These are phyloP conservation scores for Hyposoter dolosus DNA, from an alignment of 2,888 invertebrate species.

Conservation along the genomic window DNA sequence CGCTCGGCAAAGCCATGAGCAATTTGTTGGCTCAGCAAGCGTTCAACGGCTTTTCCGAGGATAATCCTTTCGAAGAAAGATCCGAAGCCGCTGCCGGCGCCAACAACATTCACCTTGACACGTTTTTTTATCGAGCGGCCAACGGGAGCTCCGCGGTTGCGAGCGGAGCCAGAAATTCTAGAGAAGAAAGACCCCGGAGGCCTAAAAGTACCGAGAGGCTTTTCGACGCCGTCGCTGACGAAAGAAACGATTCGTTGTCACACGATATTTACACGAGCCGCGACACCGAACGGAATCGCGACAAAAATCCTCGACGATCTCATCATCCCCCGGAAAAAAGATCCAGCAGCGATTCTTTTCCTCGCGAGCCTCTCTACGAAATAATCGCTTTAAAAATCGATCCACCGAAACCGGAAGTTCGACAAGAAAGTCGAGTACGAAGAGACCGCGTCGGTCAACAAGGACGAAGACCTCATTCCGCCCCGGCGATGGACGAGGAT, in stretches of 20 bases:
- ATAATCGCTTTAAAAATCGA: slow-evolving; percentile 72
- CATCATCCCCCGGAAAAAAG: slow-evolving; percentile 68
- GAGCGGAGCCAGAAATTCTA: slow-evolving; percentile 70
- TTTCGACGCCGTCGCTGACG: slow-evolving; percentile 73
- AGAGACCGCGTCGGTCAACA: slow-evolving; percentile 68
- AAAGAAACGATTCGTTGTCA: slow-evolving; percentile 72
- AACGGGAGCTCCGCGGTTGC: slow-evolving; percentile 62
- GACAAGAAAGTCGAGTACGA: slow-evolving; percentile 68
- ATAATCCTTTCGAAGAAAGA: slow-evolving; percentile 70
- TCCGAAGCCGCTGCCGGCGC: slow-evolving; percentile 28
- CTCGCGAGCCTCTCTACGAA: slow-evolving; percentile 77
- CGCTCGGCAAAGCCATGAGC: slow-evolving; percentile 71
- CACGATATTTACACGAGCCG: slow-evolving; percentile 47
- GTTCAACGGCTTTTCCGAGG: slow-evolving; percentile 74
- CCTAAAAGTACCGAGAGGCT: slow-evolving; percentile 82
- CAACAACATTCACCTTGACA: slow-evolving; percentile 64
- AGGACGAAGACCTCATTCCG: slow-evolving; percentile 79
- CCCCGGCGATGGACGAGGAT: slow-evolving; percentile 78
- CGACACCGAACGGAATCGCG: slow-evolving; percentile 19
- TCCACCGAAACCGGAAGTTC: slow-evolving; percentile 63
- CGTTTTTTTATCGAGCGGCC: slow-evolving; percentile 76
- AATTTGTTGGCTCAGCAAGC: slow-evolving; percentile 47
- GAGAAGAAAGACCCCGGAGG: slow-evolving; percentile 74
- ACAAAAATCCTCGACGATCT: slow-evolving; percentile 40
- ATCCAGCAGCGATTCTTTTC: slow-evolving; percentile 47